A percentile compares a stretch with the other conserved stretches of the same genome.
Conservation (phyloP, 2,797 vertebrate genomes). For the Alcedo atthis region DNA sequence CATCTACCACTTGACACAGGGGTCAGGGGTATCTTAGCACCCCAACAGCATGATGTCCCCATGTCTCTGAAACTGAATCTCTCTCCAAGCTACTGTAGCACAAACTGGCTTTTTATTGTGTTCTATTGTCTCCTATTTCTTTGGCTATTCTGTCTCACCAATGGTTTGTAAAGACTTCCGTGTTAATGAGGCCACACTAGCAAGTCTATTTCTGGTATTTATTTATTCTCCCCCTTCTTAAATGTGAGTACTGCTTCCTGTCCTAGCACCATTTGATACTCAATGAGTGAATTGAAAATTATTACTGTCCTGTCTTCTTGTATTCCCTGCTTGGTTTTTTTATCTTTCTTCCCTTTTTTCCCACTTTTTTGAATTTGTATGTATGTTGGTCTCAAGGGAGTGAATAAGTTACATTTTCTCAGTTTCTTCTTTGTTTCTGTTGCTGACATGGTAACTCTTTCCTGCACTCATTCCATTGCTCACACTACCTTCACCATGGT, state of each 20-base stretch:
- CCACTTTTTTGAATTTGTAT: neutral
- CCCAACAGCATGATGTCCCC: rapidly evolving
- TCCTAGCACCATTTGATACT: neutral
- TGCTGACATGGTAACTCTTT: neutral
- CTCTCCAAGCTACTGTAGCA: neutral
- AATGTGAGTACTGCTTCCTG: neutral
- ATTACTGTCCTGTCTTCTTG: neutral
- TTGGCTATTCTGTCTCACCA: neutral
- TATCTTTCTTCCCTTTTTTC: neutral
- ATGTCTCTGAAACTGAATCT: neutral
- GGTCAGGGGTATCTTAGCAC: neutral
- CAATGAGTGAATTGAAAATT: neutral
- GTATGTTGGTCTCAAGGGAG: neutral
- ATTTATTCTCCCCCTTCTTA: neutral
- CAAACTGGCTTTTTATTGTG: neutral
- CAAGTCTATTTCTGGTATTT: neutral
- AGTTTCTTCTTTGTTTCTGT: slow-evolving; percentile 16
- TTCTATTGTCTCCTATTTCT: neutral
- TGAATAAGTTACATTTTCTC: neutral
- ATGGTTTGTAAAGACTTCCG: neutral
- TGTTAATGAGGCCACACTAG: neutral
- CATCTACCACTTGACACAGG: neutral
- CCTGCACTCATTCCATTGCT: neutral
- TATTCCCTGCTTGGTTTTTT: neutral
- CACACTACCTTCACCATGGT: neutral